Conservation (phyloP, 1,140 invertebrate species). For the Drosophila leontia region DNA sequence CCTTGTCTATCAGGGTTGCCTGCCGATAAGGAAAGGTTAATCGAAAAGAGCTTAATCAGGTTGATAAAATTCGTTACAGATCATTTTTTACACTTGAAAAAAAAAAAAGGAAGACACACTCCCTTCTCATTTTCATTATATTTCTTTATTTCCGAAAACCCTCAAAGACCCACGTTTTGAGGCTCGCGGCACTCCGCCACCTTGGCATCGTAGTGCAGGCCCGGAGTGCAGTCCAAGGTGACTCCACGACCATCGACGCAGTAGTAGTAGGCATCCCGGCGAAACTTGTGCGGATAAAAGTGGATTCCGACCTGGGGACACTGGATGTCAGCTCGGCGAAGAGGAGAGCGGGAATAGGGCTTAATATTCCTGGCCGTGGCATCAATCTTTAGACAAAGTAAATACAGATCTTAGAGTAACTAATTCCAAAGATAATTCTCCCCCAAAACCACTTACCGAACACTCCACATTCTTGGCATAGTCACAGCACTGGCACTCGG, state of each 20-base stretch:
- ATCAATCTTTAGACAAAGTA: constrained; percentile 29
- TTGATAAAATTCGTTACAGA: not conserved
- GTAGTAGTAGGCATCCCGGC: constrained; percentile 71
- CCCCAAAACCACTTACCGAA: constrained; percentile 34
- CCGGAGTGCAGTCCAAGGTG: constrained; percentile 74
- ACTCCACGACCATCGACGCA: constrained; percentile 71
- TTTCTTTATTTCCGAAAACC: constrained; percentile 4
- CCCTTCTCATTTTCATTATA: not conserved
- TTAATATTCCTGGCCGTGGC: constrained; percentile 56
- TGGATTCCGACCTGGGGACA: constrained; percentile 59
- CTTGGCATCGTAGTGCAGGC: constrained; percentile 61
- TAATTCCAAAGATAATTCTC: not conserved
- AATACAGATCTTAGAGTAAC: not conserved
- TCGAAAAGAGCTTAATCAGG: not conserved
- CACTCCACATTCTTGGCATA: constrained; percentile 56
- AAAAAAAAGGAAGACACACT: not conserved
- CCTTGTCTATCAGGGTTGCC: not conserved
- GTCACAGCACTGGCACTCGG: constrained; percentile 59
- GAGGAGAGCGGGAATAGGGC: constrained; percentile 62
- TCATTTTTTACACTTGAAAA: not conserved
- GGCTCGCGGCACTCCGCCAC: constrained; percentile 65
- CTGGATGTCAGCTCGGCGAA: constrained; percentile 67
- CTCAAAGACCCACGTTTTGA: constrained; percentile 25
- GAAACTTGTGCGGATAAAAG: constrained; percentile 64
- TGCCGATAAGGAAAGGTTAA: not conserved